phyloP scores from a whole-genome alignment of 2,797 vertebrate genomes.

The Erpetoichthys calabaricus region DNA sequence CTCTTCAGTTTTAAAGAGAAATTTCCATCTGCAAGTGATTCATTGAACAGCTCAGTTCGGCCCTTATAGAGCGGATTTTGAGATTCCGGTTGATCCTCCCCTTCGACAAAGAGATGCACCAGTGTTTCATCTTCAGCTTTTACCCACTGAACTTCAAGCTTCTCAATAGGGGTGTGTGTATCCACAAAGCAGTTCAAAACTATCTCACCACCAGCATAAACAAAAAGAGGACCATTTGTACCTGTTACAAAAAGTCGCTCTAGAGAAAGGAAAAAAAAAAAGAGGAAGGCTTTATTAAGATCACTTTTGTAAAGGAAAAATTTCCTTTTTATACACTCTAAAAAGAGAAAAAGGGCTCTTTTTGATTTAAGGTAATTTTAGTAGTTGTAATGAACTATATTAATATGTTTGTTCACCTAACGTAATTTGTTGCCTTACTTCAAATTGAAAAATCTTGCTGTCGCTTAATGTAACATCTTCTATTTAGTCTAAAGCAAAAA shows the following conservation, averaged over 20 bases:
- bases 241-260: not conserved
- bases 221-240: constrained; percentile 9
- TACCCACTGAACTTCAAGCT: constrained; percentile 17
- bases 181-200: constrained; percentile 16
- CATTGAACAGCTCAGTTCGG: constrained; percentile 12
- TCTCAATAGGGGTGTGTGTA: constrained; percentile 11
- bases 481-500: too few relatives aligned
- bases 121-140: constrained; percentile 8
- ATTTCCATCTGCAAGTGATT: constrained; percentile 17
- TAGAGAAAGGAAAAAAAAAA: too few relatives aligned
- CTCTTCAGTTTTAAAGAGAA: constrained; percentile 19
- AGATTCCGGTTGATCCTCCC: constrained; percentile 11
- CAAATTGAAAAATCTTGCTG: too few relatives aligned
- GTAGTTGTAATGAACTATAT: too few relatives aligned
- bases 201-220: constrained; percentile 10
- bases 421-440: too few relatives aligned
- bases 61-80: constrained; percentile 10
- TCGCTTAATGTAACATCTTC: too few relatives aligned
- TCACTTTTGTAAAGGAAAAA: too few relatives aligned
- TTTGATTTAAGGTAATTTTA: too few relatives aligned
- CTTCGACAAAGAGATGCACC: constrained; percentile 14
- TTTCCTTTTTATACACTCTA: too few relatives aligned
- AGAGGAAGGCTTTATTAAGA: too few relatives aligned
- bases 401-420: too few relatives aligned
- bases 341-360: too few relatives aligned